Base-by-base conservation (phyloP, 2,113 vertebrate genomes). In the Saguinus imperator region DNA sequence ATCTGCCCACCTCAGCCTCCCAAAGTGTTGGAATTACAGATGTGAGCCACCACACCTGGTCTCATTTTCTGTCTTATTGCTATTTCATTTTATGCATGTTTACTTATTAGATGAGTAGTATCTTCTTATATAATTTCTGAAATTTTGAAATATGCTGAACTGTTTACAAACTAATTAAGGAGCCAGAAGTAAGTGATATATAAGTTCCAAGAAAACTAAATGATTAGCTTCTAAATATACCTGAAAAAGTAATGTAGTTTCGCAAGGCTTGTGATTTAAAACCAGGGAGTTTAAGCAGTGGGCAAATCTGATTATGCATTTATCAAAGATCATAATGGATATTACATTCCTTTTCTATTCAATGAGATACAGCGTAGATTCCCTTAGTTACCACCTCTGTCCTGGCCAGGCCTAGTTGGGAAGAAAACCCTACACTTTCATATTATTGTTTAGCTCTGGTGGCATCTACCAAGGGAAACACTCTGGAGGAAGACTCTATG, bases 341-440 rank as follows among this genome's bases (percentile, higher is more conserved):
- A 0, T 7, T 1, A 3, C 0, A 1, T 37, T 64, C 6, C n/a
- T 94, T 57, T 18, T 25, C 23, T 32, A 12, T 73, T 45, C n/a
- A 10, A 14, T 12, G 25, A 70, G 29, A 4, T 27, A 0, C 16
- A 40, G 4, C 1, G 21, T 21, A 35, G 57, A 16, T 2, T 73
- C 35, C 68, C n/a, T 73, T 61, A 40, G 58, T 37, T 48, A 27
- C 5, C 2, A 11, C 8, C 52, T 81, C 48, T 8, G 17, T 3
- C 8, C 2, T 25, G 11, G 6, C 5, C 25, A 35, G n/a, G 16
- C 3, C 43, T 5, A 32, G 21, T 4, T 45, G 32, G 35, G 25
- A 66, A 50, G 37, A 14, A 66, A 70, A 35, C 27, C 1, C 10
- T 29, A 12, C 1, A 5, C 40, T 48, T 86, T 21, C 1, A 20